Percentiles rank a stretch among this genome's conserved stretches.
Conservation (phyloP, 2,113 vertebrate species). For the Thalassarche chlororhynchos region DNA sequence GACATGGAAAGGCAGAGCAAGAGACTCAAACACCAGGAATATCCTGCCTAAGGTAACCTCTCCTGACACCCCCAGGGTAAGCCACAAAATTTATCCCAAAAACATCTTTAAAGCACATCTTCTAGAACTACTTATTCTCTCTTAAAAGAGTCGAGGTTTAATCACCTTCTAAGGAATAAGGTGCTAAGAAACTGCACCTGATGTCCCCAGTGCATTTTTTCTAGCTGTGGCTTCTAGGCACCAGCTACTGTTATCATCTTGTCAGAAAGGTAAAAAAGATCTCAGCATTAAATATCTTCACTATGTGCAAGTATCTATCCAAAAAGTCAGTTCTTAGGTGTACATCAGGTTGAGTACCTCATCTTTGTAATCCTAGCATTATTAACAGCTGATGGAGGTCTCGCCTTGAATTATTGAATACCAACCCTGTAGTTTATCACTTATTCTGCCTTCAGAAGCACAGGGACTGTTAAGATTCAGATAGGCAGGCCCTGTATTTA, state of each 20-base stretch:
- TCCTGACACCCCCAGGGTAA: neutral
- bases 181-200: neutral
- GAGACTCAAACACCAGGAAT: neutral
- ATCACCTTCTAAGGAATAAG: neutral
- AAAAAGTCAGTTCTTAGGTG: neutral
- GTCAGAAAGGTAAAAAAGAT: neutral
- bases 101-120: neutral
- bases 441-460: neutral
- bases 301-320: neutral
- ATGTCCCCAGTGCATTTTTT: neutral
- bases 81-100: neutral
- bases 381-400: neutral
- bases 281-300: neutral
- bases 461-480: neutral
- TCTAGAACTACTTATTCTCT: neutral
- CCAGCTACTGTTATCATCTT: neutral
- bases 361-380: neutral
- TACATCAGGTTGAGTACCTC: neutral
- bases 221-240: neutral
- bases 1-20: neutral
- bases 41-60: neutral
- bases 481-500: neutral
- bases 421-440: neutral
- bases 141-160: neutral
- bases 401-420: neutral